phyloP scores from a whole-genome alignment of 35 echinoderm and acorn worm species.

The Antedon bifida region DNA sequence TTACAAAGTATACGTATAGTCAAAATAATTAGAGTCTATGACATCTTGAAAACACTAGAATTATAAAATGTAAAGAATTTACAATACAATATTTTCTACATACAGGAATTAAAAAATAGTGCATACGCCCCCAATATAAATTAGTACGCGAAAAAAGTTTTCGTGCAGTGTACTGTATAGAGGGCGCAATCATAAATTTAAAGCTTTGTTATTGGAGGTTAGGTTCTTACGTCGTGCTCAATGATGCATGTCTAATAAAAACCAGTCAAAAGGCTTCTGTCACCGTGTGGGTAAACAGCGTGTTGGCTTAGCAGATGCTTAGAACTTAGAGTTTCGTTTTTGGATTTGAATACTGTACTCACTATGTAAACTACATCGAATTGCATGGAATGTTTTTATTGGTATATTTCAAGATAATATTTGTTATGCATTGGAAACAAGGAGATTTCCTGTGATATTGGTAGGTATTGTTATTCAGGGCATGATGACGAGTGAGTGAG shows the following conservation, averaged over 20 bases:
- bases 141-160: too few relatives aligned
- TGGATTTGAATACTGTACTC: not conserved
- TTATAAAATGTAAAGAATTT: too few relatives aligned
- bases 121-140: too few relatives aligned
- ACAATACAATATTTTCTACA: too few relatives aligned
- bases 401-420: not conserved
- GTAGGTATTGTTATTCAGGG: not conserved
- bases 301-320: not conserved
- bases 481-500: too few relatives aligned
- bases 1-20: too few relatives aligned
- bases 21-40: too few relatives aligned
- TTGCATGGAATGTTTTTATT: not conserved
- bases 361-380: not conserved
- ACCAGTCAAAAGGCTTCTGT: too few relatives aligned
- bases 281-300: not conserved
- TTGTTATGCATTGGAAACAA: not conserved
- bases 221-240: not conserved
- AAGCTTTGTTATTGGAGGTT: not conserved
- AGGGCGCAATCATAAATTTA: not conserved
- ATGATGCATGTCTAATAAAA: not conserved
- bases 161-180: not conserved
- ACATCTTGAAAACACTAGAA: too few relatives aligned
- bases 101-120: too few relatives aligned
- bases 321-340: not conserved
- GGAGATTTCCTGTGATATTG: not conserved